Percentiles rank a stretch among this genome's conserved stretches.
Evolutionary conservation across 2,888 invertebrate genomes (phyloP).

Genomic region (Limnephilus rhombicus): DNA sequence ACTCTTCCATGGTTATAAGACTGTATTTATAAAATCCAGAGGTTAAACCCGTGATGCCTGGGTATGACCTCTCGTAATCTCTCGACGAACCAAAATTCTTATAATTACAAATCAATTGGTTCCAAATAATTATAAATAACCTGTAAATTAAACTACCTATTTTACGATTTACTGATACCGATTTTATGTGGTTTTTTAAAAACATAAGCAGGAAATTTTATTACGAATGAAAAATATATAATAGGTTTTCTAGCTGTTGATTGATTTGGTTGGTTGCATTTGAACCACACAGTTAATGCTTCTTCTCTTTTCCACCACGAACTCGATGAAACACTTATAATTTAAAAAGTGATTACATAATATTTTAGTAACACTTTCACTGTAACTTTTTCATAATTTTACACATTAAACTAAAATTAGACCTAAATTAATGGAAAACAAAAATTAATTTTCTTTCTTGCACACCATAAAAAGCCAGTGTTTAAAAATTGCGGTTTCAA

Average conservation of each 20-base stretch:
- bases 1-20: not conserved
- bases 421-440: not conserved
- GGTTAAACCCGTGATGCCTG: not conserved
- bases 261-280: not conserved
- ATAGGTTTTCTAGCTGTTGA: not conserved
- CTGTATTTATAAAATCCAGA: not conserved
- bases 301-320: not conserved
- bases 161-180: not conserved
- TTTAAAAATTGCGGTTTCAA: not conserved
- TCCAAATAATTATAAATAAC: not conserved
- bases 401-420: not conserved
- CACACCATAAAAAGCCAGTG: not conserved
- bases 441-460: not conserved
- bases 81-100: not conserved
- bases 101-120: not conserved
- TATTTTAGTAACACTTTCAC: not conserved
- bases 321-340: not conserved
- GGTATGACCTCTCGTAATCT: too few species aligned
- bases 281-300: not conserved
- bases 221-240: not conserved
- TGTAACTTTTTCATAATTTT: slow-evolving; percentile 1
- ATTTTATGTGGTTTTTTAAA: not conserved
- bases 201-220: not conserved
- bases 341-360: not conserved
- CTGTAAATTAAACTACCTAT: not conserved